Evolutionary conservation across 30 jellyfish, hydroid and myxozoan species (phyloP).

Genomic region (Turritopsis dohrnii): DNA sequence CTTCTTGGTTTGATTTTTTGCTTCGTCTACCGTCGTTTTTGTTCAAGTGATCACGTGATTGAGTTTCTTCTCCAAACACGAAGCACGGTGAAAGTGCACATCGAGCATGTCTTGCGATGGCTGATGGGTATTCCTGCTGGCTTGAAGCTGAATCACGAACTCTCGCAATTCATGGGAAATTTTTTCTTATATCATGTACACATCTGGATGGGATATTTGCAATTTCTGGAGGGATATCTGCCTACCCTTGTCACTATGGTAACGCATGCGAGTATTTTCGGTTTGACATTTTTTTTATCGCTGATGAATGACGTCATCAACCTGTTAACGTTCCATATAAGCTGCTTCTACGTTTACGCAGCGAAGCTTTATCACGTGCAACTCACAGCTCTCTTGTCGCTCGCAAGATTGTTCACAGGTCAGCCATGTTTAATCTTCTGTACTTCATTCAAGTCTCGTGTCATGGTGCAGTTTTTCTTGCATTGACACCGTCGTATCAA

Average conservation of each 20-base stretch:
- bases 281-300: slow-evolving; percentile 61
- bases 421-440: too few species aligned
- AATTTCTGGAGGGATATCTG: slow-evolving; percentile 43
- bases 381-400: slow-evolving; percentile 56
- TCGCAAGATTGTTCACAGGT: slow-evolving; percentile 92
- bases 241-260: slow-evolving; percentile 30
- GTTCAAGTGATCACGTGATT: not conserved
- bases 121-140: slow-evolving; percentile 98
- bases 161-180: slow-evolving; percentile 66
- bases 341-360: slow-evolving; percentile 87
- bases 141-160: slow-evolving; percentile 71
- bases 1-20: slow-evolving; percentile 26
- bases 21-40: not conserved
- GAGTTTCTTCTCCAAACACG: slow-evolving; percentile 10
- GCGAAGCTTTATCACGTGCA: slow-evolving; percentile 69
- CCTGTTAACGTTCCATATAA: slow-evolving; percentile 61
- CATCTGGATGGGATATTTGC: slow-evolving; percentile 77
- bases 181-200: slow-evolving; percentile 68
- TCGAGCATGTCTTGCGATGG: slow-evolving; percentile 55
- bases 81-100: slow-evolving; percentile 15
- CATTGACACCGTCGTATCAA: too few species aligned
- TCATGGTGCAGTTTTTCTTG: too few species aligned
- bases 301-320: slow-evolving; percentile 59
- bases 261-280: slow-evolving; percentile 44
- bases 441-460: too few species aligned